These are phyloP conservation scores for Halcyon badia DNA, from an alignment of 2,797 vertebrate species.

Conservation along the genomic window DNA sequence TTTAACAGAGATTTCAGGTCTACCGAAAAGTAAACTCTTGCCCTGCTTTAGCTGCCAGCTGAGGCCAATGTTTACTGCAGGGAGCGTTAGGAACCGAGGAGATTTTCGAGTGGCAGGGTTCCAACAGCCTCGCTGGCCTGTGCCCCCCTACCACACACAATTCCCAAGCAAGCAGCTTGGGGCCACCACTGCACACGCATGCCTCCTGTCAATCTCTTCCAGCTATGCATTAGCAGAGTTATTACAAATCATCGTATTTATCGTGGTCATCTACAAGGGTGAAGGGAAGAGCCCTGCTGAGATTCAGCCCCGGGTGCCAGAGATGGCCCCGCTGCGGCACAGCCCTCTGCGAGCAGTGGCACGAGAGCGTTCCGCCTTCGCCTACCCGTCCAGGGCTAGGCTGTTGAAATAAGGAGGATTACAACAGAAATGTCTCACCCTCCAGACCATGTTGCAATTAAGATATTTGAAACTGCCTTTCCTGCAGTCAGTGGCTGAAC, in stretches of 20 bases:
- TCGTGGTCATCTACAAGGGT: background rate
- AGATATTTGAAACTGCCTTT: constrained; percentile 5
- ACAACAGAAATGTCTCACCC: background rate
- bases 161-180: background rate
- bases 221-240: background rate
- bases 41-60: constrained; percentile 70
- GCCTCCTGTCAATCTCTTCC: background rate
- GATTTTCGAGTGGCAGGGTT: background rate
- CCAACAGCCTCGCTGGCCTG: background rate
- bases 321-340: background rate
- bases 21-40: constrained; percentile 77
- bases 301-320: background rate
- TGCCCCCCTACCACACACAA: background rate
- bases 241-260: background rate
- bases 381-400: background rate
- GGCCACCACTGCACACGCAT: background rate
- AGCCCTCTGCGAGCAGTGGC: fast-evolving
- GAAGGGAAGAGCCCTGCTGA: background rate
- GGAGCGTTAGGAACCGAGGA: constrained; percentile 38
- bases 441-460: constrained; percentile 12
- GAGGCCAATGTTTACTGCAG: constrained; percentile 72
- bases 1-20: constrained; percentile 81
- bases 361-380: background rate
- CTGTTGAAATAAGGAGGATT: background rate
- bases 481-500: constrained; percentile 1